Conservation (phyloP, 2,113 vertebrate species). For the Sceloporus tristichus region DNA sequence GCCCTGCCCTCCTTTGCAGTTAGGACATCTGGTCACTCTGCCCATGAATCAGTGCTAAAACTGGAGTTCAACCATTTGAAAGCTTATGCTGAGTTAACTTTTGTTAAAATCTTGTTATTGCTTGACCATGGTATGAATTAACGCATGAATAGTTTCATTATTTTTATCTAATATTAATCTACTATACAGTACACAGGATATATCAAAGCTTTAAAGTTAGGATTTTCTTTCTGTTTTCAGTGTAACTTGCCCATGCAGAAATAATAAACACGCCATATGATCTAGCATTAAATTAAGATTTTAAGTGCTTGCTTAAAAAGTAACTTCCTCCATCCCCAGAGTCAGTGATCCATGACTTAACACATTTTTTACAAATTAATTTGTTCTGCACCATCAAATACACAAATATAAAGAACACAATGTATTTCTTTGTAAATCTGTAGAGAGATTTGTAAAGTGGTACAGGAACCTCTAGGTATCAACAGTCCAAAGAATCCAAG, state of each 20-base stretch:
- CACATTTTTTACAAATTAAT: neutral
- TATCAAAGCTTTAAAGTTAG: neutral
- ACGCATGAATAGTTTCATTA: neutral
- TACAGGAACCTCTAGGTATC: neutral
- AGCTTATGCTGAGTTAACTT: neutral
- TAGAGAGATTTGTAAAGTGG: neutral
- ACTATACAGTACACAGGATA: neutral
- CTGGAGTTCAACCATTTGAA: neutral
- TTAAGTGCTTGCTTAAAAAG: neutral
- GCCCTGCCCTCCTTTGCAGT: too few relatives aligned
- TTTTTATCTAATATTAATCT: slow-evolving; percentile 13
- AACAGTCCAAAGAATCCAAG: neutral
- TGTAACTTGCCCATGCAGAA: neutral
- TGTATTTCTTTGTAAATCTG: neutral
- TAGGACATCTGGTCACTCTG: too few relatives aligned
- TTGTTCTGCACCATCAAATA: neutral
- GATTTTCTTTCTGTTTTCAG: neutral
- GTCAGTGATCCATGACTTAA: neutral
- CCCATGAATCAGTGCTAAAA: too few relatives aligned
- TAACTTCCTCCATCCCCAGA: neutral
- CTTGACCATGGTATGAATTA: neutral
- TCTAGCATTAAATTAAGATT: neutral
- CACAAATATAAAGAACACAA: neutral
- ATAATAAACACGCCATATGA: neutral
- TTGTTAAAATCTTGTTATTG: neutral